phyloP scores from a whole-genome alignment of 2,113 vertebrate species.

The Lepidothrix coronata region DNA sequence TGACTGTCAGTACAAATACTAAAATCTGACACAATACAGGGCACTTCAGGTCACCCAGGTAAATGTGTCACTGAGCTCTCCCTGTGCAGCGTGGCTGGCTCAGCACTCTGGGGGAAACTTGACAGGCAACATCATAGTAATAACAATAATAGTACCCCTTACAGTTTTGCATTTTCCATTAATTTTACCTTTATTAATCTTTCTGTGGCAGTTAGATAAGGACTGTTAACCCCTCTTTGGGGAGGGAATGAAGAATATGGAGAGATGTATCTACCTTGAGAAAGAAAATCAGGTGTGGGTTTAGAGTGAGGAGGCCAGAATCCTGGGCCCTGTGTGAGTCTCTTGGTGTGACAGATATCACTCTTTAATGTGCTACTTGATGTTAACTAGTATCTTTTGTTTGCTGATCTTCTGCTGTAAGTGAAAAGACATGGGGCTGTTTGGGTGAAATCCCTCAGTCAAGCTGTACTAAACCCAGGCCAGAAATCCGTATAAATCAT shows the following conservation, averaged over 20 bases:
- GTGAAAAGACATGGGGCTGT: background rate
- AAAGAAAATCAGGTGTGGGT: background rate
- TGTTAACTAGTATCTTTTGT: background rate
- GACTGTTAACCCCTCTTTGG: background rate
- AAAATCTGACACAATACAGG: background rate
- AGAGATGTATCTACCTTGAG: background rate
- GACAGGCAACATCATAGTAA: background rate
- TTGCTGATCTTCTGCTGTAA: background rate
- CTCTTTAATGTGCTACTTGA: background rate
- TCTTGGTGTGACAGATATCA: background rate
- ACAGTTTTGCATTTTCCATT: background rate
- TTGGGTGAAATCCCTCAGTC: background rate
- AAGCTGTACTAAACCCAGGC: background rate
- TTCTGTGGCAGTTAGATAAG: background rate
- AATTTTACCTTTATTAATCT: background rate
- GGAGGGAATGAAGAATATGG: background rate
- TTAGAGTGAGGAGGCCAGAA: background rate
- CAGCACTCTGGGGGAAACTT: background rate
- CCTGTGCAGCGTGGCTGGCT: background rate
- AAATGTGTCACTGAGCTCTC: accelerated
- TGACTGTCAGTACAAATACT: background rate
- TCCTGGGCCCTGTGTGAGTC: background rate
- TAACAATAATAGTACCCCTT: background rate
- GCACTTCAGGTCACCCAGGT: background rate
- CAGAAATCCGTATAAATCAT: background rate